phyloP scores from a whole-genome alignment of 2,113 vertebrate species.

The Australoheros scitulus region DNA sequence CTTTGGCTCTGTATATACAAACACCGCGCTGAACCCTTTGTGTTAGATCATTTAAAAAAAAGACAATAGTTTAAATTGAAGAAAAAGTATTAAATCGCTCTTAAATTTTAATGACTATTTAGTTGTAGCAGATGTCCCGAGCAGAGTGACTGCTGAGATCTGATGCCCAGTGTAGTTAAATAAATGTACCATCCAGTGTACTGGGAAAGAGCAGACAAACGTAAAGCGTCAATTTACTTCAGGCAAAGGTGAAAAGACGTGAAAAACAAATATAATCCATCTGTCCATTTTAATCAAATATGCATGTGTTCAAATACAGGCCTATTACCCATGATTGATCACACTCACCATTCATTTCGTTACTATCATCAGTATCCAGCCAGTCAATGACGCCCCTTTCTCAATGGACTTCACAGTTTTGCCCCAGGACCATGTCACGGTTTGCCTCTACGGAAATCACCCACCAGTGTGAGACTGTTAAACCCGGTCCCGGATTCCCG shows the following conservation, averaged over 20 bases:
- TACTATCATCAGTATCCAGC: conserved; percentile 52
- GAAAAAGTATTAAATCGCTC: not conserved
- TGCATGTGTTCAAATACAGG: conserved; percentile 9
- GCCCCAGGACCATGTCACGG: conserved; percentile 12
- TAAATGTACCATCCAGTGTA: conserved; percentile 34
- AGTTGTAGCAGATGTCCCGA: not conserved
- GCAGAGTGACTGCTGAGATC: conserved; percentile 15
- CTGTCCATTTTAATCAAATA: not conserved
- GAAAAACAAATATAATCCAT: not conserved
- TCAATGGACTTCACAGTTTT: conserved; percentile 42
- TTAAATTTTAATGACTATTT: not conserved
- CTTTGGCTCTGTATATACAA: not conserved
- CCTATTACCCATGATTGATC: conserved; percentile 7
- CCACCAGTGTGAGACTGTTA: not conserved
- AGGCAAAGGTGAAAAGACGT: not conserved
- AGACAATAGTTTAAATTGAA: not conserved
- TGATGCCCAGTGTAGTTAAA: conserved; percentile 45
- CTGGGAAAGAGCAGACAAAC: not conserved
- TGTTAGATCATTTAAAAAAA: not conserved
- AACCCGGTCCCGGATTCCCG: conserved; percentile 14
- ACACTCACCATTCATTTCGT: conserved; percentile 80
- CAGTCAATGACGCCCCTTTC: conserved; percentile 59
- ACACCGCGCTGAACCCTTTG: not conserved
- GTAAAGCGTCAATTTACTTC: not conserved
- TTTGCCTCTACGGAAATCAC: conserved; percentile 26